A percentile compares a stretch with the other conserved stretches of the same genome.
Conservation (phyloP, 2,113 vertebrate genomes). For the Eolophus roseicapilla region DNA sequence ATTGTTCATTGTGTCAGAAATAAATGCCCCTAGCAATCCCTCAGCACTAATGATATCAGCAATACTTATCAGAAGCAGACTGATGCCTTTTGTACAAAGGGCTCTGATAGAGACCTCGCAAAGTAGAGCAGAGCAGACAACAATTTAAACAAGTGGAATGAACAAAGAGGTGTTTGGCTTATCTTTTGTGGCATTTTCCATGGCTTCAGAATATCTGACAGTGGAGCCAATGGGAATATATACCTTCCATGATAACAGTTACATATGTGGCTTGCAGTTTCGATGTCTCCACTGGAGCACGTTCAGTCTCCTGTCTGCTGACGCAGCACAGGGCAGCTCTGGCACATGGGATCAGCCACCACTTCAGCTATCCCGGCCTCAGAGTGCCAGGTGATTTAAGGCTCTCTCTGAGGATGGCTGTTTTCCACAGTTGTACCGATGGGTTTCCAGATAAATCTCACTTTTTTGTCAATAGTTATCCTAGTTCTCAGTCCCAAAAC, state of each 20-base stretch:
- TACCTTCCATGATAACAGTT: constrained; percentile 38
- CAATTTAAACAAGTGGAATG: background rate
- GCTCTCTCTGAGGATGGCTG: background rate
- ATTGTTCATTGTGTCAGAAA: constrained; percentile 42
- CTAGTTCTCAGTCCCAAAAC: background rate
- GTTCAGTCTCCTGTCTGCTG: background rate
- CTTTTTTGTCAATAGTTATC: background rate
- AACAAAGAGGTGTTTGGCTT: constrained; percentile 40
- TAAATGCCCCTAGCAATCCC: background rate
- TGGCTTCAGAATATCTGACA: constrained; percentile 38
- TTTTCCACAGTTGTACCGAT: background rate
- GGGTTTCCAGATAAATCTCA: background rate
- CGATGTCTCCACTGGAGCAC: background rate
- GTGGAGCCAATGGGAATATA: constrained; percentile 25
- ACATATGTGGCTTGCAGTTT: background rate
- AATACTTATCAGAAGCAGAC: constrained; percentile 33
- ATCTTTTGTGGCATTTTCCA: constrained; percentile 55
- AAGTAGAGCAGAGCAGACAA: background rate
- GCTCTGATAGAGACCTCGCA: background rate
- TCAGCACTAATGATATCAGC: background rate
- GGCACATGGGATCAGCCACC: background rate
- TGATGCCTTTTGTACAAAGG: constrained; percentile 5
- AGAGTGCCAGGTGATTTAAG: constrained; percentile 7
- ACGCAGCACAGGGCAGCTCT: background rate
- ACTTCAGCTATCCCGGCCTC: background rate